These are phyloP conservation scores for Scyliorhinus canicula DNA, from an alignment of 2,797 vertebrate genomes.

Conservation along the genomic window DNA sequence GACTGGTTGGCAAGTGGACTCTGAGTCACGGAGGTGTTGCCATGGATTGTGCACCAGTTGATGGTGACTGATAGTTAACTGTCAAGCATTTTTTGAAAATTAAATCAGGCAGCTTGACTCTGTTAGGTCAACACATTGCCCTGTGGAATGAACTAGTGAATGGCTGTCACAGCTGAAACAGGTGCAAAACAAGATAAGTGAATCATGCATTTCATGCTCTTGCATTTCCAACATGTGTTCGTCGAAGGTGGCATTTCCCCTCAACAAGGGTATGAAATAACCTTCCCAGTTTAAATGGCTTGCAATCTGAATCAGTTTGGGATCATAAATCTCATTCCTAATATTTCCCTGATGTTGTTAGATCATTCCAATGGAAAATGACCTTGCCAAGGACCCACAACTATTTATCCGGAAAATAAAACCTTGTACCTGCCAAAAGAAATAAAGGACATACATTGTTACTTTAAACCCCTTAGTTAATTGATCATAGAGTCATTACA, in stretches of 20 bases:
- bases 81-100: no score
- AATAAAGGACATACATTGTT: neutral
- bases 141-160: neutral
- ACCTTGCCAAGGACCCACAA: neutral
- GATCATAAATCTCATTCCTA: neutral
- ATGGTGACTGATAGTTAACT: no score
- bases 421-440: neutral
- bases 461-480: constrained; percentile 1
- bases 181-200: neutral
- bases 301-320: neutral
- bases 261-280: neutral
- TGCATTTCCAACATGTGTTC: neutral
- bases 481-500: neutral
- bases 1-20: no score
- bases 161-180: no score
- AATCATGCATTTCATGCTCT: neutral
- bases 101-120: no score
- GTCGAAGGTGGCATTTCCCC: neutral
- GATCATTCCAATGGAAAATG: neutral
- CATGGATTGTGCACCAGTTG: no score
- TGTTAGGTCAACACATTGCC: no score
- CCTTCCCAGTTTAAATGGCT: neutral
- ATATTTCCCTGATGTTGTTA: neutral
- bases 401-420: neutral
- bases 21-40: no score